Evolutionary conservation across 2,888 invertebrate species (phyloP).

Genomic region (Bugulina stolonifera): DNA sequence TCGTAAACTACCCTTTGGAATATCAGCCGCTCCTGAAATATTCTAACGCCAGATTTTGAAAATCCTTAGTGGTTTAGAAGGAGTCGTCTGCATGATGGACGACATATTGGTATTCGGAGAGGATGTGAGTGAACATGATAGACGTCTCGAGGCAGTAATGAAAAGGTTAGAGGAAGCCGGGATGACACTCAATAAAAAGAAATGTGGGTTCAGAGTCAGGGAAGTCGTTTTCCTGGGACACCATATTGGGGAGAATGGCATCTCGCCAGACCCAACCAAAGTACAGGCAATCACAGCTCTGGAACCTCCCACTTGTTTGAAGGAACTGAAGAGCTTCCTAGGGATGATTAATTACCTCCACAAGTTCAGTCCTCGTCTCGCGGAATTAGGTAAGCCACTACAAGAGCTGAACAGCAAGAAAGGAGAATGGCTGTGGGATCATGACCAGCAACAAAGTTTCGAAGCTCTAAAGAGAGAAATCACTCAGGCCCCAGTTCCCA

Average conservation of each 20-base stretch:
- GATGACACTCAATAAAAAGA: no score
- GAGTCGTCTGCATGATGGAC: conserved; percentile 32
- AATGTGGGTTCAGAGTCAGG: not conserved
- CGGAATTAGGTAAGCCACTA: no score
- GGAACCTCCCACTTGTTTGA: not conserved
- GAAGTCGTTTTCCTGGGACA: not conserved
- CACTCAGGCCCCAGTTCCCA: not conserved
- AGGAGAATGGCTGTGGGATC: not conserved
- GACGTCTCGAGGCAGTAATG: not conserved
- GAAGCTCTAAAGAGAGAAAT: not conserved
- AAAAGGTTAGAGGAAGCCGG: not conserved
- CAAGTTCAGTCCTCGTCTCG: no score
- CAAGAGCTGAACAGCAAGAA: not conserved
- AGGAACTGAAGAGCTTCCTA: not conserved
- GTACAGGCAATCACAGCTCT: not conserved
- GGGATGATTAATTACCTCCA: no score
- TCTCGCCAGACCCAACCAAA: not conserved
- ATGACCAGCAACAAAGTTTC: not conserved
- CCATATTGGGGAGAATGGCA: not conserved
- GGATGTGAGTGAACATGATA: conserved; percentile 24
- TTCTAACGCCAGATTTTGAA: conserved; percentile 29
- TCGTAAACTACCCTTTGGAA: conserved; percentile 28
- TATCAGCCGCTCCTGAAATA: not conserved
- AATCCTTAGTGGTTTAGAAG: conserved; percentile 29
- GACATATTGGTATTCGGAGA: no score